Percentiles rank a stretch among this genome's conserved stretches.
Evolutionary conservation across 2,113 vertebrate genomes (phyloP).

Genomic region (Catharus minimus): DNA sequence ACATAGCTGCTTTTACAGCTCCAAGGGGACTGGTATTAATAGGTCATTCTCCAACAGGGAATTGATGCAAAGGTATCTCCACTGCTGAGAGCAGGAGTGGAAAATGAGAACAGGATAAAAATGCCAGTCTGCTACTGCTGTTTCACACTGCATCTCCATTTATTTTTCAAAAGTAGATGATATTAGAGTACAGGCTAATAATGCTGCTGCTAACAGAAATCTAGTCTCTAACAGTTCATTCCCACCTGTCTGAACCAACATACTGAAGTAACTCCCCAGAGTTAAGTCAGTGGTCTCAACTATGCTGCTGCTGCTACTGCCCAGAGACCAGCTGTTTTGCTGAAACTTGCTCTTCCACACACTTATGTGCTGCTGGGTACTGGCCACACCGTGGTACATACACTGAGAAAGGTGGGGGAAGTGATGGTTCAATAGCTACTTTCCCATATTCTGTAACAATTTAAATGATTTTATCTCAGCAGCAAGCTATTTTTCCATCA

Average conservation of each 20-base stretch:
- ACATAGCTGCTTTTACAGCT: not conserved
- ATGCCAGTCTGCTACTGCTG: not conserved
- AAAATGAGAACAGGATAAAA: not conserved
- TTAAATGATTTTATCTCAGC: not conserved
- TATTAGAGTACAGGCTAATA: not conserved
- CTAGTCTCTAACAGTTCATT: not conserved
- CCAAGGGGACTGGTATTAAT: not conserved
- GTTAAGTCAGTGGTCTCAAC: not conserved
- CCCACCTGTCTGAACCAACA: not conserved
- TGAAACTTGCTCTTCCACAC: not conserved
- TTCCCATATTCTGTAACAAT: not conserved
- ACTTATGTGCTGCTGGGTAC: not conserved
- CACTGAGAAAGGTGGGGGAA: not conserved
- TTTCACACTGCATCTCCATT: not conserved
- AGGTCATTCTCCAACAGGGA: not conserved
- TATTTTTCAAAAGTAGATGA: not conserved
- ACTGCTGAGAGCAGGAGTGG: not conserved
- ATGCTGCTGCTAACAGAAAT: not conserved
- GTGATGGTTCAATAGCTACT: not conserved
- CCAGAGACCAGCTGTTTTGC: not conserved
- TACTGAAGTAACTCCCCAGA: not conserved
- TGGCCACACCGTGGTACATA: accelerated
- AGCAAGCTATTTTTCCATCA: not conserved
- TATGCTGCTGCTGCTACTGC: not conserved
- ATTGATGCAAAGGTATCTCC: not conserved